Conservation (phyloP, 2,888 invertebrate species). For the Erynnis tages region DNA sequence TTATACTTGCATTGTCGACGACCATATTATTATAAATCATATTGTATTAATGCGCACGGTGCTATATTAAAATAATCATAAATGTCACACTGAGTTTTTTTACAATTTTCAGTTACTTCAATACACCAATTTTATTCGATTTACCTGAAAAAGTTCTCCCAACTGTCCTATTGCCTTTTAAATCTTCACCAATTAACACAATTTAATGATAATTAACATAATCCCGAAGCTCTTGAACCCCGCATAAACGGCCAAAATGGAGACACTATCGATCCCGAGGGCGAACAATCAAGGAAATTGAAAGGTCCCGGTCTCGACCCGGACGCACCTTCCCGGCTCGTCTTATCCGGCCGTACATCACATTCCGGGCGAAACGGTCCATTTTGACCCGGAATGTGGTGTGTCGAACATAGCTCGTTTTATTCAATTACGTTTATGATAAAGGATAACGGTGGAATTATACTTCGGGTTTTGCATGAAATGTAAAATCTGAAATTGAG, state of each 20-base stretch:
- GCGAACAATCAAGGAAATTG: slow-evolving; percentile 32
- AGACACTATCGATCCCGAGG: slow-evolving; percentile 27
- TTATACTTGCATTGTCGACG: too few species aligned
- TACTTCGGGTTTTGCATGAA: not conserved
- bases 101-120: too few species aligned
- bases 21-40: too few species aligned
- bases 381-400: slow-evolving; percentile 10
- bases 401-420: slow-evolving; percentile 10
- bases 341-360: slow-evolving; percentile 28
- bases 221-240: not conserved
- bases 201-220: not conserved
- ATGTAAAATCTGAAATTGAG: not conserved
- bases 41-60: too few species aligned
- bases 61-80: too few species aligned
- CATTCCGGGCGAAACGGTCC: slow-evolving; percentile 21
- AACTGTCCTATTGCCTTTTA: too few species aligned
- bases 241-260: slow-evolving; percentile 6
- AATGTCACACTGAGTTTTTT: too few species aligned
- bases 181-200: too few species aligned
- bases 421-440: slow-evolving; percentile 5
- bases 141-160: too few species aligned
- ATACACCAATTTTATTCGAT: too few species aligned
- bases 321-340: slow-evolving; percentile 27
- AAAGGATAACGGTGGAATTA: slow-evolving; percentile 4
- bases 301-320: slow-evolving; percentile 29